A percentile compares a stretch with the other conserved stretches of the same genome.
phyloP scores from a whole-genome alignment of 1,140 invertebrate genomes.

The Cyclina sinensis region DNA sequence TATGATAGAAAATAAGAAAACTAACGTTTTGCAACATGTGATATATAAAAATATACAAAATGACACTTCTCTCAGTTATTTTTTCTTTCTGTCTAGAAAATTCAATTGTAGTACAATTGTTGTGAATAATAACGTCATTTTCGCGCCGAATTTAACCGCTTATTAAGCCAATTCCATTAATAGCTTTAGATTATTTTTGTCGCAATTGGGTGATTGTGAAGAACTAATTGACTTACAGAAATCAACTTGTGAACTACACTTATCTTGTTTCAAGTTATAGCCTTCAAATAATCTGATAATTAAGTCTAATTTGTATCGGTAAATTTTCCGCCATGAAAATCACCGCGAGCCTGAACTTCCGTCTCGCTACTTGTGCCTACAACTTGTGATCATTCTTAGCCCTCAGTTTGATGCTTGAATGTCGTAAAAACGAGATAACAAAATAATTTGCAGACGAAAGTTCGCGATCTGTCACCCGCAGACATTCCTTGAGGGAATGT shows the following conservation, averaged over 20 bases:
- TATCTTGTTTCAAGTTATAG: conserved; percentile 60
- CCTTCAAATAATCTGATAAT: conserved; percentile 62
- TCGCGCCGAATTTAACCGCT: conserved; percentile 41
- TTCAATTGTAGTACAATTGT: background rate
- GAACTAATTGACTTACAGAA: conserved; percentile 52
- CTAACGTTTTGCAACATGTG: too few species aligned
- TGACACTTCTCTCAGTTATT: too few species aligned
- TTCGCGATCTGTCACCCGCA: conserved; percentile 52
- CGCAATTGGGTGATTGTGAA: conserved; percentile 47
- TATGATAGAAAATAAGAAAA: too few species aligned
- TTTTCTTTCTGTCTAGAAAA: background rate
- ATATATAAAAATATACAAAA: too few species aligned
- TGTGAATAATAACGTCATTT: conserved; percentile 42
- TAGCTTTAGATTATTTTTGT: conserved; percentile 37
- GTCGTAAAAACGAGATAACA: conserved; percentile 59
- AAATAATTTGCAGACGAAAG: conserved; percentile 58
- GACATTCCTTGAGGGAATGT: conserved; percentile 49
- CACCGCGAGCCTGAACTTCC: conserved; percentile 45
- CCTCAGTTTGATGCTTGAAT: conserved; percentile 40
- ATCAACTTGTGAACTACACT: conserved; percentile 59
- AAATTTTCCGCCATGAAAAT: conserved; percentile 67
- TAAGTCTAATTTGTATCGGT: conserved; percentile 64
- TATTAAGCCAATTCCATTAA: conserved; percentile 54
- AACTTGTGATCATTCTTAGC: conserved; percentile 29
- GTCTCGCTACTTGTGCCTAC: conserved; percentile 36